A percentile compares a stretch with the other conserved stretches of the same genome.
Conservation (phyloP, 2,888 invertebrate genomes). For the Acanthopleura granulata region DNA sequence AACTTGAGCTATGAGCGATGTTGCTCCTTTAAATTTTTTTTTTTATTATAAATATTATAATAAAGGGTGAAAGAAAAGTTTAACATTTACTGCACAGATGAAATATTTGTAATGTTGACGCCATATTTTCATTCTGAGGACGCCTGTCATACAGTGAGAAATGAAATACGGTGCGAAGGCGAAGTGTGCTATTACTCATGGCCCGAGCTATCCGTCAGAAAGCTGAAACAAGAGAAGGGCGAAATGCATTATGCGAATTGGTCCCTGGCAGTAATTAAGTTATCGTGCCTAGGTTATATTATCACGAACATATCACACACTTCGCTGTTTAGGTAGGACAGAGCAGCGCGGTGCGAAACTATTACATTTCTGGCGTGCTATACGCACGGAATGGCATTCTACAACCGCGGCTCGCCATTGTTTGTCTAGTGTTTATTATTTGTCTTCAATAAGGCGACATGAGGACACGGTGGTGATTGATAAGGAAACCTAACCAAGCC, state of each 20-base stretch:
- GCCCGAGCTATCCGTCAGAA: neutral
- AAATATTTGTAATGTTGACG: too few relatives aligned
- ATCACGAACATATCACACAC: neutral
- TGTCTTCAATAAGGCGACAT: neutral
- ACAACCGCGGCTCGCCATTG: neutral
- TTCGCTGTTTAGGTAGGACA: neutral
- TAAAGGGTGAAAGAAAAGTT: too few relatives aligned
- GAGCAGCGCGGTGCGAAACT: neutral
- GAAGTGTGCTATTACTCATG: too few relatives aligned
- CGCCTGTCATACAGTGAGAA: too few relatives aligned
- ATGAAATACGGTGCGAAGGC: too few relatives aligned
- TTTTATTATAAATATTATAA: too few relatives aligned
- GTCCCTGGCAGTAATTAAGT: neutral
- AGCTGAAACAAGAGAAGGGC: neutral
- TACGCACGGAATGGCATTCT: too few relatives aligned
- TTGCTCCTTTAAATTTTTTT: too few relatives aligned
- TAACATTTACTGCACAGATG: too few relatives aligned
- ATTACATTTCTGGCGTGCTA: slow-evolving; percentile 1
- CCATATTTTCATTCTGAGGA: too few relatives aligned
- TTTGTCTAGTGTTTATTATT: neutral
- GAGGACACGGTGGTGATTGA: neutral
- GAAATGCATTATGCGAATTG: slow-evolving; percentile 12
- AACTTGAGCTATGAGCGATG: too few relatives aligned
- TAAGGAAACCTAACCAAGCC: neutral
- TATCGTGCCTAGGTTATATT: slow-evolving; percentile 12